Evolutionary conservation across 2,888 invertebrate genomes (phyloP).

Genomic region (Sinopyrophorus schimmeli): DNA sequence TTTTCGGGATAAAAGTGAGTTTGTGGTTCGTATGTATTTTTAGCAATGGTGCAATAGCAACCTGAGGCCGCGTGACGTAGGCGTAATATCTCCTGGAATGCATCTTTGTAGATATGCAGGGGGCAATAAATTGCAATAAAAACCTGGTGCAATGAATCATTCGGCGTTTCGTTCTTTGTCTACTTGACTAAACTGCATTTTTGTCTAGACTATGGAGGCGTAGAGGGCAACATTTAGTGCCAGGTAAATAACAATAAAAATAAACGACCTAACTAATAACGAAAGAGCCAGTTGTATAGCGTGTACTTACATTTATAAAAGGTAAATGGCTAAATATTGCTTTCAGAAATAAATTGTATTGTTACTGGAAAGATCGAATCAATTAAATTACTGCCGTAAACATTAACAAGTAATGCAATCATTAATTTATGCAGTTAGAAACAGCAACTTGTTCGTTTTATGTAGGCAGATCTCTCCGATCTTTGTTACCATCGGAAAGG

Average conservation of each 20-base stretch:
- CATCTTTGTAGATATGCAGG: slow-evolving; percentile 40
- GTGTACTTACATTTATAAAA: slow-evolving; percentile 2
- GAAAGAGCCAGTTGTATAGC: slow-evolving; percentile 7
- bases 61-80: slow-evolving; percentile 33
- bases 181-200: slow-evolving; percentile 40
- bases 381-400: background rate
- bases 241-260: slow-evolving; percentile 35
- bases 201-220: slow-evolving; percentile 43
- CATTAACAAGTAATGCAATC: slow-evolving; percentile 3
- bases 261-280: slow-evolving; percentile 28
- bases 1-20: too few species aligned
- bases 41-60: slow-evolving; percentile 24
- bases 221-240: slow-evolving; percentile 35
- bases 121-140: slow-evolving; percentile 47
- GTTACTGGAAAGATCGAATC: slow-evolving; percentile 2
- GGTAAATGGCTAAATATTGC: slow-evolving; percentile 8
- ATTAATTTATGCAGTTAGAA: slow-evolving; percentile 2
- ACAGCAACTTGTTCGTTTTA: slow-evolving; percentile 2
- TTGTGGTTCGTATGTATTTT: slow-evolving; percentile 15
- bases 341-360: slow-evolving; percentile 1
- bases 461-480: too few species aligned
- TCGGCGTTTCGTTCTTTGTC: slow-evolving; percentile 42
- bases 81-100: slow-evolving; percentile 43
- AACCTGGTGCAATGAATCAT: slow-evolving; percentile 46
- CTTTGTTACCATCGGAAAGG: too few species aligned